Percentiles rank a stretch among this genome's conserved stretches.
Evolutionary conservation across 2,113 vertebrate genomes (phyloP).

Genomic region (Egretta garzetta): DNA sequence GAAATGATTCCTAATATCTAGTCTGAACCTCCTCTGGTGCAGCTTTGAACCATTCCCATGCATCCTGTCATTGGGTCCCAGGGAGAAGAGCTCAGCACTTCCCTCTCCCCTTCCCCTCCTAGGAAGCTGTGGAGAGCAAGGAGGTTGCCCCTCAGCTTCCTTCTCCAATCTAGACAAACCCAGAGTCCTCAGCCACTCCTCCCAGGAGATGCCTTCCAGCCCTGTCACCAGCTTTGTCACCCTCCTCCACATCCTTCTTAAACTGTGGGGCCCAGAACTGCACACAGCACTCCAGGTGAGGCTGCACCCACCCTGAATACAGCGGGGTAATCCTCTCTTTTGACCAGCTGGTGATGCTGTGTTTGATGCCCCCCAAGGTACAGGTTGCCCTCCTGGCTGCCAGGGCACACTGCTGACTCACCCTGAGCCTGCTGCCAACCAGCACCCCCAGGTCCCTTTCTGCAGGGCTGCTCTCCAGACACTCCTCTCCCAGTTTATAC

Average conservation of each 20-base stretch:
- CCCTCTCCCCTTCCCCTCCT: neutral
- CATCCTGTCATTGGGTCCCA: too few relatives aligned
- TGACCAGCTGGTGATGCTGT: neutral
- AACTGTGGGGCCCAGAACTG: neutral
- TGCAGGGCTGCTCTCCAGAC: neutral
- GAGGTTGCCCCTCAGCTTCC: neutral
- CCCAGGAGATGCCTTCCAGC: too few relatives aligned
- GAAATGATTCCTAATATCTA: neutral
- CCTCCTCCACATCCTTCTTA: neutral
- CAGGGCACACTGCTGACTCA: neutral
- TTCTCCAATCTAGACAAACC: neutral
- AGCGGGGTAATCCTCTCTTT: neutral
- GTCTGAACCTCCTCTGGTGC: neutral
- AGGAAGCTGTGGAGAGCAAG: neutral
- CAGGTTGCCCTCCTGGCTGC: neutral
- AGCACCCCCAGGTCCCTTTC: neutral
- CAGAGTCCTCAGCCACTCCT: neutral
- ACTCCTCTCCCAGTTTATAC: neutral
- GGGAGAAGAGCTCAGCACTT: neutral
- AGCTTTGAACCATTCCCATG: neutral
- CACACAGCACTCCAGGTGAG: neutral
- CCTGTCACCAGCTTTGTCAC: too few relatives aligned
- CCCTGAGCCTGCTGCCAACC: neutral
- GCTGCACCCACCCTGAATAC: accelerated
- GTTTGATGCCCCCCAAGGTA: neutral